phyloP scores from a whole-genome alignment of 2,888 invertebrate genomes.

The Tenthredo amoena region DNA sequence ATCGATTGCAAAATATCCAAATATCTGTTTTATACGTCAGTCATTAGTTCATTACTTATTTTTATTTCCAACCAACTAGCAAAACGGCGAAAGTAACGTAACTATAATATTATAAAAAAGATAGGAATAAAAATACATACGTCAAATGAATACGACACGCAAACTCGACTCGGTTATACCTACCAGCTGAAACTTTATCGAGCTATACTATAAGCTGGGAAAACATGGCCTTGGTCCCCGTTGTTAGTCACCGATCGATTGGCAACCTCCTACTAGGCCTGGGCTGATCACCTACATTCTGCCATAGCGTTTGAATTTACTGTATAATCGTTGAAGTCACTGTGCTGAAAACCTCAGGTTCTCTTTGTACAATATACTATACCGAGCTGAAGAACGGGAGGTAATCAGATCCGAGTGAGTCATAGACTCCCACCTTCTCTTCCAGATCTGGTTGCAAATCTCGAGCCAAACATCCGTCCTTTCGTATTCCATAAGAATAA shows the following conservation, averaged over 20 bases:
- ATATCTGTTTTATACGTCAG: not conserved
- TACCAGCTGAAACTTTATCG: constrained; percentile 62
- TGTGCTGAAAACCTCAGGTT: constrained; percentile 10
- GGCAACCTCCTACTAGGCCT: constrained; percentile 49
- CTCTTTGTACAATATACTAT: not conserved
- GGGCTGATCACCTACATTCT: constrained; percentile 51
- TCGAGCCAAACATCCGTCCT: not conserved
- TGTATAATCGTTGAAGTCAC: constrained; percentile 27
- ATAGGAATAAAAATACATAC: constrained; percentile 15
- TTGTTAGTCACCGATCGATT: constrained; percentile 73
- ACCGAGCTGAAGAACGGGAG: constrained; percentile 5
- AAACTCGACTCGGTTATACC: not conserved
- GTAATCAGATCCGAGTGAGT: constrained; percentile 45
- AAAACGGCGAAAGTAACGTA: not conserved
- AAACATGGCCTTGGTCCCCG: constrained; percentile 69
- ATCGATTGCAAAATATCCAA: not conserved
- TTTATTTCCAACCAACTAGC: not conserved
- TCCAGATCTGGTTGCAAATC: not conserved
- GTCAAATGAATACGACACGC: constrained; percentile 15
- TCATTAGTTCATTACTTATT: not conserved
- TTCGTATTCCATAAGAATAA: not conserved
- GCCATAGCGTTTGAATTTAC: constrained; percentile 7
- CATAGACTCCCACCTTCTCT: constrained; percentile 17
- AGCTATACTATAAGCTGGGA: constrained; percentile 57
- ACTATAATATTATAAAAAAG: not conserved